phyloP scores from a whole-genome alignment of 2,888 invertebrate genomes.

The Melanchra persicariae region DNA sequence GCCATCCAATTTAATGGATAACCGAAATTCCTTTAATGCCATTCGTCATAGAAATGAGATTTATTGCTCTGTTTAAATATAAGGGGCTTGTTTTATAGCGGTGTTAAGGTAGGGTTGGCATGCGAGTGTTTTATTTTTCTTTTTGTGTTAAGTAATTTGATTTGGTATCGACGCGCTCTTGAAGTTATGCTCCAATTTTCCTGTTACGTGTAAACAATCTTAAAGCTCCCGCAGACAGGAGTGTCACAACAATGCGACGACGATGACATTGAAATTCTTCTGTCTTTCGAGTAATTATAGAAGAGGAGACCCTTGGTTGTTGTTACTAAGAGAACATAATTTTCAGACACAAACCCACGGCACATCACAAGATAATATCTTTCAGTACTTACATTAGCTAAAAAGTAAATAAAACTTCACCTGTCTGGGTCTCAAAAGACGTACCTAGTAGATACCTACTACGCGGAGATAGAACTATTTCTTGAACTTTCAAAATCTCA shows the following conservation, averaged over 20 bases:
- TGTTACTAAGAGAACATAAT: too few relatives aligned
- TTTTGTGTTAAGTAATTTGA: conserved; percentile 13
- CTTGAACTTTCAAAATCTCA: conserved; percentile 23
- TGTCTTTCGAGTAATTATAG: too few relatives aligned
- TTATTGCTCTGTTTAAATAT: conserved; percentile 73
- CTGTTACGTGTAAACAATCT: background rate
- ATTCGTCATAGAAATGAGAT: conserved; percentile 77
- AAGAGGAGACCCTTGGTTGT: too few relatives aligned
- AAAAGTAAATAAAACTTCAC: conserved; percentile 11
- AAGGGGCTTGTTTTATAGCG: conserved; percentile 72
- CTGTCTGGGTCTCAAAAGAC: background rate
- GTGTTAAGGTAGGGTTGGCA: conserved; percentile 40
- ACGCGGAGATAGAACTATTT: conserved; percentile 3
- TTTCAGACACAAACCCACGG: background rate
- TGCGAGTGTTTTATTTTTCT: conserved; percentile 24
- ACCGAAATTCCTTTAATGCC: conserved; percentile 71
- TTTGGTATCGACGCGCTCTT: conserved; percentile 2
- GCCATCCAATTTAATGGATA: conserved; percentile 65
- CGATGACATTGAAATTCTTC: too few relatives aligned
- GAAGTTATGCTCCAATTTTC: background rate
- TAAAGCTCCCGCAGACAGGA: background rate
- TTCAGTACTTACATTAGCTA: background rate
- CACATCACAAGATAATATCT: too few relatives aligned
- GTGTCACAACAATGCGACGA: background rate
- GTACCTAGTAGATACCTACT: background rate